Evolutionary conservation across 2,888 invertebrate species (phyloP), one percentile per base, ranked within the genome.

Genomic region (Beris morrisii): DNA sequence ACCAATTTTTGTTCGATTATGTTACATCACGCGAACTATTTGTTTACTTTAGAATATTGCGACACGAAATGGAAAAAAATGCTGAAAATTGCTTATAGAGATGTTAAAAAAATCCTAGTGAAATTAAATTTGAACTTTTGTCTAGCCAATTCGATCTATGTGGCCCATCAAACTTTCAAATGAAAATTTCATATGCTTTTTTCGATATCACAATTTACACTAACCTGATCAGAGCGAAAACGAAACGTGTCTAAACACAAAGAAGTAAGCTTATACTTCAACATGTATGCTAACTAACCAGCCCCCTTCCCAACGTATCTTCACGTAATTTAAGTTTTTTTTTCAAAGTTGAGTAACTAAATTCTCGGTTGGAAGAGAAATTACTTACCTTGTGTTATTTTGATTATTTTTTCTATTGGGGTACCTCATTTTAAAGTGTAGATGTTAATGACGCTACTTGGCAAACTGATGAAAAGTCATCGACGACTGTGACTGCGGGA

Each of bases 401-500:
- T 59, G 56, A 48, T 67, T 69, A 50, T 63, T 69, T 67, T 55
- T 69, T 66, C 64, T 67, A 64, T 68, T 58, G 58, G 66, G 67
- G 68, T 70, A 70, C 69, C 69, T 70, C 70, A 65, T 65, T 67
- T 64, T 53, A 50, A 46, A 46, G 46, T 48, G 45, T 38, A 56
- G 50, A 43, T 48, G 44, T 13, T 28, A 46, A 13, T 31, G 28
- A 28, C 22, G 45, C 13, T 4, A 38, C 48, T 54, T 45, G 45
- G 0, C 3, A 22, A 65, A 58, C 65, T 38, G 38, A 38, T 3
- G 38, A 38, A 7, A 38, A 38, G 5, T 73, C 78, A 79, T 71
- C 78, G 77, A 69, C 76, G 77, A 69, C 79, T 79, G 64, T 76
- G 78, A 67, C 79, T 79, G 11, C 79, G 78, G 54, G 79, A 79